phyloP scores from a whole-genome alignment of 2,888 invertebrate species.

The Cheilosia urbana region DNA sequence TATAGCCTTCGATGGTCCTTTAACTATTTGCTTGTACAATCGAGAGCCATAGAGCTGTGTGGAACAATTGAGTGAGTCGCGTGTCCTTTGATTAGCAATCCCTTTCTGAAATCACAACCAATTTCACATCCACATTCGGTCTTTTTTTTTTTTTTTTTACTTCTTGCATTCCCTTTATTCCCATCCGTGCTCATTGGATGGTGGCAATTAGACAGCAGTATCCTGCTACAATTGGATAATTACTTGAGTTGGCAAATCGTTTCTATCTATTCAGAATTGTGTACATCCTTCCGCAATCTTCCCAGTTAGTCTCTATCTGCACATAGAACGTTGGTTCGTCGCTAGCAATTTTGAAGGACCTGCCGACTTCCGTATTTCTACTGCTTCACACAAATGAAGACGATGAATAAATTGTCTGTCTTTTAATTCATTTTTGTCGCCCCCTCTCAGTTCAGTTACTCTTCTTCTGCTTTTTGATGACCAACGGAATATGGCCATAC shows the following conservation, averaged over 20 bases:
- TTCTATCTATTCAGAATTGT: constrained; percentile 52
- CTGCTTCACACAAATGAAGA: constrained; percentile 48
- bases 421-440: constrained; percentile 47
- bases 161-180: constrained; percentile 19
- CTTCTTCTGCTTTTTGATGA: constrained; percentile 6
- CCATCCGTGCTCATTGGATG: constrained; percentile 33
- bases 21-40: constrained; percentile 42
- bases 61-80: constrained; percentile 60
- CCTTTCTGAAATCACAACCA: constrained; percentile 71
- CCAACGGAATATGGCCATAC: constrained; percentile 22
- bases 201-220: constrained; percentile 71
- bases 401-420: constrained; percentile 65
- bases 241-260: constrained; percentile 71
- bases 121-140: constrained; percentile 60
- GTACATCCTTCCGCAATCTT: constrained; percentile 61
- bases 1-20: constrained; percentile 46
- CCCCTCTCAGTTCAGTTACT: constrained; percentile 1
- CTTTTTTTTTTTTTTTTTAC: neutral
- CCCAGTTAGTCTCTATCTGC: constrained; percentile 3
- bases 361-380: constrained; percentile 47
- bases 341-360: constrained; percentile 28
- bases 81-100: constrained; percentile 74
- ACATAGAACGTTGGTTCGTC: neutral
- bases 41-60: constrained; percentile 21
- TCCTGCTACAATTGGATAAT: constrained; percentile 73